phyloP scores from a whole-genome alignment of 2,888 invertebrate genomes.

The Gymnocheta viridis region DNA sequence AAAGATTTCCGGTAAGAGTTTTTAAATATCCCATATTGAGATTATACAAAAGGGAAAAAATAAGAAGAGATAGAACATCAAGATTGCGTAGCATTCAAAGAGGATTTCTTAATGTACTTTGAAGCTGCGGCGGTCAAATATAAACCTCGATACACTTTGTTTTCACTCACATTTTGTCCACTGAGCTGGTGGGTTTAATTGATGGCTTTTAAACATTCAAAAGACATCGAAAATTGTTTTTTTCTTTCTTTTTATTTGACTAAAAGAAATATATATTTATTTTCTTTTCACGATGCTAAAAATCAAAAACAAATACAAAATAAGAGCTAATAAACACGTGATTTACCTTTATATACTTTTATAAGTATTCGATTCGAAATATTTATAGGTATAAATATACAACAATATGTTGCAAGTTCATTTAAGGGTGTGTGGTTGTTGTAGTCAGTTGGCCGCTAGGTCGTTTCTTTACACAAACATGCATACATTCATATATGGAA shows the following conservation, averaged over 20 bases:
- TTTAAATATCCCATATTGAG: conserved; percentile 52
- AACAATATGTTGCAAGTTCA: conserved; percentile 23
- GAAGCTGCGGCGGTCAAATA: conserved; percentile 52
- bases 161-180: conserved; percentile 40
- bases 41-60: conserved; percentile 32
- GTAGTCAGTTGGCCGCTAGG: conserved; percentile 1
- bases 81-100: conserved; percentile 45
- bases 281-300: conserved; percentile 10
- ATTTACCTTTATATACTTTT: conserved; percentile 76
- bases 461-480: neutral
- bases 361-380: conserved; percentile 28
- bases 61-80: conserved; percentile 40
- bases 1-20: conserved; percentile 58
- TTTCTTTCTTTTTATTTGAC: neutral
- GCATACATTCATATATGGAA: conserved; percentile 31
- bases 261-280: neutral
- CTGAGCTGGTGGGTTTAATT: conserved; percentile 56
- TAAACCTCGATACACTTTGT: conserved; percentile 29
- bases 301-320: conserved; percentile 59
- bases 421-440: neutral
- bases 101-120: conserved; percentile 43
- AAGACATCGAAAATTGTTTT: conserved; percentile 52
- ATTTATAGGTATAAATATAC: neutral
- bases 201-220: conserved; percentile 57
- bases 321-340: conserved; percentile 81